A percentile compares a stretch with the other conserved stretches of the same genome.
Conservation (phyloP, 2,888 invertebrate species). For the Ectemnius continuus region DNA sequence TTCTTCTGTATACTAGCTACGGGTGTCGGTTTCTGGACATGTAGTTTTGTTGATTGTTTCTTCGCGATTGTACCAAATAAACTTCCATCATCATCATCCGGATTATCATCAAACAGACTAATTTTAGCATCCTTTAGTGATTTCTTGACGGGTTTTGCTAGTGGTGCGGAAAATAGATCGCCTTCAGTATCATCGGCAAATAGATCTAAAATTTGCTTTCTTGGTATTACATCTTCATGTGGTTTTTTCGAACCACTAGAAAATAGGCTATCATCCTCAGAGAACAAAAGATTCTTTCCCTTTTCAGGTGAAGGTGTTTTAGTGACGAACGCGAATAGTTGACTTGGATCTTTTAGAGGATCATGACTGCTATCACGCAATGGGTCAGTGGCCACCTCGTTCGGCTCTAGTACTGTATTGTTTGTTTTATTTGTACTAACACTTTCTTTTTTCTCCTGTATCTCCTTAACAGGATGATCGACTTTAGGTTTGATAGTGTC, state of each 20-base stretch:
- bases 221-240: slow-evolving; percentile 35
- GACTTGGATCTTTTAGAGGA: slow-evolving; percentile 74
- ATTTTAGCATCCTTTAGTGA: slow-evolving; percentile 62
- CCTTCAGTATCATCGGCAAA: slow-evolving; percentile 70
- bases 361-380: slow-evolving; percentile 70
- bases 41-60: slow-evolving; percentile 37
- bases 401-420: slow-evolving; percentile 38
- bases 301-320: slow-evolving; percentile 76
- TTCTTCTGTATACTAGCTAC: slow-evolving; percentile 43
- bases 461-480: neutral
- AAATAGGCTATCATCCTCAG: slow-evolving; percentile 73
- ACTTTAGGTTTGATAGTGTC: neutral
- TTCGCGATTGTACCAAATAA: slow-evolving; percentile 61
- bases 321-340: slow-evolving; percentile 75
- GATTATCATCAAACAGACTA: slow-evolving; percentile 69
- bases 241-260: slow-evolving; percentile 58
- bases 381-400: slow-evolving; percentile 61
- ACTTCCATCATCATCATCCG: slow-evolving; percentile 66
- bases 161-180: slow-evolving; percentile 69
- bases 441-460: neutral
- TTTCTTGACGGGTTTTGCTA: slow-evolving; percentile 63
- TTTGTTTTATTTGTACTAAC: neutral
- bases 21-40: slow-evolving; percentile 38
- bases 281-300: slow-evolving; percentile 64
- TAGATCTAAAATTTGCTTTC: slow-evolving; percentile 61